Percentiles rank a stretch among this genome's conserved stretches.
These are phyloP conservation scores for Volucella inflata DNA, from an alignment of 2,888 invertebrate species.

Conservation along the genomic window DNA sequence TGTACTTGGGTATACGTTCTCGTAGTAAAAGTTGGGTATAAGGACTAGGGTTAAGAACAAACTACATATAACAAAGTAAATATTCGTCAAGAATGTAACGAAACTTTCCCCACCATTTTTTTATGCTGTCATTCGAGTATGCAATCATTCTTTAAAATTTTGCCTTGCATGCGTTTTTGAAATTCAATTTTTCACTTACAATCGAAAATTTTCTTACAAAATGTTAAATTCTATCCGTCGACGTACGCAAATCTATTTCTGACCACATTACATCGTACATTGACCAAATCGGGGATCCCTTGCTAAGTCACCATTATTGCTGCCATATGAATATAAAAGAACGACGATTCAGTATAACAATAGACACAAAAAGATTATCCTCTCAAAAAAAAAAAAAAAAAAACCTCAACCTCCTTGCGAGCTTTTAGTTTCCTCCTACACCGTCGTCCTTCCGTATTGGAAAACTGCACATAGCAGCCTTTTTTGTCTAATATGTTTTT, in stretches of 20 bases:
- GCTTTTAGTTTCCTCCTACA: conserved; percentile 54
- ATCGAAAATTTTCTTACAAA: conserved; percentile 31
- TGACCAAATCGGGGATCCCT: conserved; percentile 38
- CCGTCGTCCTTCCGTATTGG: conserved; percentile 39
- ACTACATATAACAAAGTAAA: too few relatives aligned
- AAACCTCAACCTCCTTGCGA: conserved; percentile 34
- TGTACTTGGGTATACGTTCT: too few relatives aligned
- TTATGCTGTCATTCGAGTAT: conserved; percentile 26
- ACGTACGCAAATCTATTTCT: conserved; percentile 70
- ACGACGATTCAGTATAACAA: conserved; percentile 70
- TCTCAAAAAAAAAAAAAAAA: conserved; percentile 26
- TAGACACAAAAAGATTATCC: conserved; percentile 42
- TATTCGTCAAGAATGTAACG: not conserved
- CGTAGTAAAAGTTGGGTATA: too few relatives aligned
- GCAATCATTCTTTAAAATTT: conserved; percentile 34
- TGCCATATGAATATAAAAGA: conserved; percentile 71
- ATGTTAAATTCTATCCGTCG: conserved; percentile 48
- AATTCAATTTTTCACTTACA: conserved; percentile 62
- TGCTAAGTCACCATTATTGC: conserved; percentile 70
- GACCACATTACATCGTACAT: conserved; percentile 38
- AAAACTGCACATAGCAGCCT: conserved; percentile 71
- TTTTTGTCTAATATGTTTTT: conserved; percentile 42
- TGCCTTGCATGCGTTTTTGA: conserved; percentile 51
- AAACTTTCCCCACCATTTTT: conserved; percentile 19
- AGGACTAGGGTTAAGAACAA: too few relatives aligned